These are phyloP conservation scores for Tapera naevia DNA, from an alignment of 2,797 vertebrate genomes.

Conservation along the genomic window DNA sequence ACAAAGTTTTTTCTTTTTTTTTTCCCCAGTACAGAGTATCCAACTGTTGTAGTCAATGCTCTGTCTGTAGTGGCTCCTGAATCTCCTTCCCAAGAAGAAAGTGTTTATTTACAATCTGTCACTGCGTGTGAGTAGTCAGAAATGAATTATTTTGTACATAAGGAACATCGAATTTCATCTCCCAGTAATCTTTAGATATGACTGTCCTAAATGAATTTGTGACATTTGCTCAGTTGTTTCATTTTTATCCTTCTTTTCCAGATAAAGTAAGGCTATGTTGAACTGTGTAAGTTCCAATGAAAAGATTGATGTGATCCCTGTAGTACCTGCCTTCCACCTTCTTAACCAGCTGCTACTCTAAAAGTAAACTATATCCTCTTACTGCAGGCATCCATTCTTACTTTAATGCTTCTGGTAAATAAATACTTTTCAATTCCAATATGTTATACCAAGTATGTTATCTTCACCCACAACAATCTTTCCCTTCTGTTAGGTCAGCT, in stretches of 20 bases:
- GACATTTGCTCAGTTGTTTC: neutral
- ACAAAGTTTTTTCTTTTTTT: neutral
- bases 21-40: neutral
- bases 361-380: neutral
- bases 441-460: neutral
- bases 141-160: neutral
- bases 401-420: neutral
- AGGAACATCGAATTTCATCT: neutral
- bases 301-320: neutral
- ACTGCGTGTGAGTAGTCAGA: neutral
- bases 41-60: neutral
- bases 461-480: neutral
- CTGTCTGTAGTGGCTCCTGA: neutral
- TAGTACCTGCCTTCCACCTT: neutral
- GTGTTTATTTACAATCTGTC: neutral
- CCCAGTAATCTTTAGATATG: neutral
- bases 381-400: neutral
- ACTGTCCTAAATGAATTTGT: neutral
- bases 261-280: neutral
- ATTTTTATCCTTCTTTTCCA: neutral
- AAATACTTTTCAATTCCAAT: neutral
- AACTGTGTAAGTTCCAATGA: neutral
- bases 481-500: neutral
- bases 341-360: neutral
- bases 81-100: neutral